Conservation (phyloP, 2,888 invertebrate species). For the Schizotus pectinicornis region DNA sequence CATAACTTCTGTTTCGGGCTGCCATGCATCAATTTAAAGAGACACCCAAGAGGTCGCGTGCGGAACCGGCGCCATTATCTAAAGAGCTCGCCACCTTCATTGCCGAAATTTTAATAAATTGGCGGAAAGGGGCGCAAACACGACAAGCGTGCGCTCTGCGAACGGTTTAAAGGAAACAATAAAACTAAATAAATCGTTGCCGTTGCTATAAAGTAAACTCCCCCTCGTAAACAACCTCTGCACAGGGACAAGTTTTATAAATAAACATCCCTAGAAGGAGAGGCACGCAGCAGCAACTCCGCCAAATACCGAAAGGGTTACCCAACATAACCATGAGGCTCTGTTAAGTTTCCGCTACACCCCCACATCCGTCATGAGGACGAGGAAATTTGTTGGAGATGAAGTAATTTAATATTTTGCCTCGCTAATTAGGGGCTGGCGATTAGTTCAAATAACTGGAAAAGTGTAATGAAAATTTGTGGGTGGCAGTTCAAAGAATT, state of each 20-base stretch:
- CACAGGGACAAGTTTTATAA: constrained; percentile 16
- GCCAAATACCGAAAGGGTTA: too few species aligned
- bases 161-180: not conserved
- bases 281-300: constrained; percentile 9
- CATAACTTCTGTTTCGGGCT: not conserved
- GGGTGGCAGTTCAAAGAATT: too few species aligned
- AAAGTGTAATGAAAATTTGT: too few species aligned
- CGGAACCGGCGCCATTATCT: not conserved
- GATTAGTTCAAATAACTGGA: too few species aligned
- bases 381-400: too few species aligned
- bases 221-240: constrained; percentile 17
- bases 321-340: too few species aligned
- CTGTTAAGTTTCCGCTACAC: too few species aligned
- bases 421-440: too few species aligned
- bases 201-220: constrained; percentile 10
- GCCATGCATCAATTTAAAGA: not conserved
- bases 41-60: not conserved
- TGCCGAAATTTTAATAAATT: not conserved
- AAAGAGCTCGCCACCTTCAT: not conserved
- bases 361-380: too few species aligned
- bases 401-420: too few species aligned
- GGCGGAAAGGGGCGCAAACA: not conserved
- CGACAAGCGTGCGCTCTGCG: not conserved
- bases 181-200: constrained; percentile 1
- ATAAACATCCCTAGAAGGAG: constrained; percentile 21